Percentiles rank a stretch among this genome's conserved stretches.
Conservation (phyloP, 2,797 vertebrate genomes). For the Hypotaenidia okinawae region DNA sequence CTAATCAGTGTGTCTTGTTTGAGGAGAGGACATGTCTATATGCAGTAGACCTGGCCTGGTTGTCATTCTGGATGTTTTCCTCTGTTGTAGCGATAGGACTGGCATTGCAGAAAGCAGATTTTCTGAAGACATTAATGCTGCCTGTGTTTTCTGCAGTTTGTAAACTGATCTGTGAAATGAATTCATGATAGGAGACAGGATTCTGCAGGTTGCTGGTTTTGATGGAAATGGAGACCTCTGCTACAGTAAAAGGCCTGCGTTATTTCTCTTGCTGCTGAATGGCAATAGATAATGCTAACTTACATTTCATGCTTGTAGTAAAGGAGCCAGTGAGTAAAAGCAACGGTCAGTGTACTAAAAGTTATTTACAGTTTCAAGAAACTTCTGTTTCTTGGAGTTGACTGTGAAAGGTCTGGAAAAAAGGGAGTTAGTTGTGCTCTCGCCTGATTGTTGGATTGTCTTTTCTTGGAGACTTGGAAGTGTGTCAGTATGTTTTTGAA, state of each 20-base stretch:
- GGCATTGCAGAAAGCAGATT: neutral
- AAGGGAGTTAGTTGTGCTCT: neutral
- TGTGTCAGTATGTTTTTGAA: neutral
- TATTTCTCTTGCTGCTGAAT: neutral
- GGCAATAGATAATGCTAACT: neutral
- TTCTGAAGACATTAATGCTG: neutral
- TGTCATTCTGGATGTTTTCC: neutral
- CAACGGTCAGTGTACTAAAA: neutral
- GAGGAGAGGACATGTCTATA: neutral
- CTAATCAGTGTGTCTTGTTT: neutral
- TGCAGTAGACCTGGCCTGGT: neutral
- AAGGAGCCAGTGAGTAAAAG: neutral
- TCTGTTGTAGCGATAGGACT: neutral
- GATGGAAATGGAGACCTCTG: neutral
- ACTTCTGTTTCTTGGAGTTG: neutral
- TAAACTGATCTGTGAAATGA: neutral
- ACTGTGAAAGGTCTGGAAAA: neutral
- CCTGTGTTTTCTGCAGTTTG: neutral
- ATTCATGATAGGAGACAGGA: rapidly evolving
- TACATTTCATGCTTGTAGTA: neutral
- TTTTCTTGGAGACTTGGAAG: neutral
- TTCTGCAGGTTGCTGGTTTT: neutral
- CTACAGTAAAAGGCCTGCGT: neutral
- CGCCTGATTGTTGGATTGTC: neutral
- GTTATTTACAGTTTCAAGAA: neutral